Evolutionary conservation across 2,888 invertebrate species (phyloP).

Genomic region (Chaetoderma sp.): DNA sequence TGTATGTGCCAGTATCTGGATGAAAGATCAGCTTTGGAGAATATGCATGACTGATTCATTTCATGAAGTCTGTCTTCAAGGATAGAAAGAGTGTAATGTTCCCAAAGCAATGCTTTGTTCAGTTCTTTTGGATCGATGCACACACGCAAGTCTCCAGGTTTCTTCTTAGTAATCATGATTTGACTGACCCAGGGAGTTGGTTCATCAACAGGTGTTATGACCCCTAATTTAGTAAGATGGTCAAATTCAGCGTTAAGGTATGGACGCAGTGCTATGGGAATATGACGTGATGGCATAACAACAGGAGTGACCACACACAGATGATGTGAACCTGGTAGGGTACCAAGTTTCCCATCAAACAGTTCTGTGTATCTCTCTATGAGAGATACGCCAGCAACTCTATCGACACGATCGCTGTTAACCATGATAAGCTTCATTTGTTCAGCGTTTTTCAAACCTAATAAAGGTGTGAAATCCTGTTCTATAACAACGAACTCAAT

Average conservation of each 20-base stretch:
- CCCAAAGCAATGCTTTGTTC: slow-evolving; percentile 14
- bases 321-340: background rate
- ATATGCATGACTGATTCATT: slow-evolving; percentile 22
- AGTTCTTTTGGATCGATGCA: slow-evolving; percentile 14
- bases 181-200: slow-evolving; percentile 38
- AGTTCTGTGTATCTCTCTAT: background rate
- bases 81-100: slow-evolving; percentile 29
- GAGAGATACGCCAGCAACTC: background rate
- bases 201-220: slow-evolving; percentile 24
- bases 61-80: slow-evolving; percentile 36
- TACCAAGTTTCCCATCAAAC: slow-evolving; percentile 7
- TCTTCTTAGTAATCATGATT: slow-evolving; percentile 19
- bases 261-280: slow-evolving; percentile 8
- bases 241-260: slow-evolving; percentile 23
- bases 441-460: background rate
- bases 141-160: slow-evolving; percentile 21
- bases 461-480: slow-evolving; percentile 1
- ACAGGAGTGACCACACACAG: slow-evolving; percentile 13
- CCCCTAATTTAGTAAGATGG: slow-evolving; percentile 9
- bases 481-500: background rate
- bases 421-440: background rate
- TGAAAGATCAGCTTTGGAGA: slow-evolving; percentile 33
- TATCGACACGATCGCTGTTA: background rate
- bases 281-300: slow-evolving; percentile 14
- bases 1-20: slow-evolving; percentile 34